These are phyloP conservation scores for Chionomys nivalis DNA, from an alignment of 2,113 vertebrate species.

Conservation along the genomic window DNA sequence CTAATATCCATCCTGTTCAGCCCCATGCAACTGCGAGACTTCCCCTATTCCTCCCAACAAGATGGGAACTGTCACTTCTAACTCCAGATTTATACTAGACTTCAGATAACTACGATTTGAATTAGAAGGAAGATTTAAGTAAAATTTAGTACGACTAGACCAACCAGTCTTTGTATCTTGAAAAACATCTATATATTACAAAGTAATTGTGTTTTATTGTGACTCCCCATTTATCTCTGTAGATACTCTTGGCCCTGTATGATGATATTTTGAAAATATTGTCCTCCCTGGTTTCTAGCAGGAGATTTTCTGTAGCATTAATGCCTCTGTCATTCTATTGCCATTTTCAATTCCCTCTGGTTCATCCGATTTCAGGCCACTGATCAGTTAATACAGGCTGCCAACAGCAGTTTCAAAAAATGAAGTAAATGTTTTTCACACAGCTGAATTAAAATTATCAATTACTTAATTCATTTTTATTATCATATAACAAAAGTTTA, in stretches of 20 bases:
- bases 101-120: neutral
- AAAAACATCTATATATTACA: constrained; percentile 47
- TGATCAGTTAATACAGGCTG: neutral
- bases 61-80: neutral
- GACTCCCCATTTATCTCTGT: constrained; percentile 38
- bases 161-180: constrained; percentile 32
- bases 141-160: neutral
- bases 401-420: neutral
- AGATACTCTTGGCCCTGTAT: constrained; percentile 17
- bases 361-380: neutral
- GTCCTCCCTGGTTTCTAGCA: constrained; percentile 24
- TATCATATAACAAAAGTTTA: constrained; percentile 16
- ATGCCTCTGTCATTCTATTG: neutral
- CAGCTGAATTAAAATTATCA: neutral
- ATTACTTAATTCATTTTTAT: constrained; percentile 34
- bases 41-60: neutral
- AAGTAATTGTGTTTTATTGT: constrained; percentile 61
- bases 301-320: constrained; percentile 43
- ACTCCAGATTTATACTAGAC: neutral
- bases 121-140: constrained; percentile 43
- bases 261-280: constrained; percentile 51
- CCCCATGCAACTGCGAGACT: neutral
- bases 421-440: neutral
- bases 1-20: neutral
- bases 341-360: neutral